Base-by-base conservation (phyloP, 2,113 vertebrate genomes). In the Jacana jacana region DNA sequence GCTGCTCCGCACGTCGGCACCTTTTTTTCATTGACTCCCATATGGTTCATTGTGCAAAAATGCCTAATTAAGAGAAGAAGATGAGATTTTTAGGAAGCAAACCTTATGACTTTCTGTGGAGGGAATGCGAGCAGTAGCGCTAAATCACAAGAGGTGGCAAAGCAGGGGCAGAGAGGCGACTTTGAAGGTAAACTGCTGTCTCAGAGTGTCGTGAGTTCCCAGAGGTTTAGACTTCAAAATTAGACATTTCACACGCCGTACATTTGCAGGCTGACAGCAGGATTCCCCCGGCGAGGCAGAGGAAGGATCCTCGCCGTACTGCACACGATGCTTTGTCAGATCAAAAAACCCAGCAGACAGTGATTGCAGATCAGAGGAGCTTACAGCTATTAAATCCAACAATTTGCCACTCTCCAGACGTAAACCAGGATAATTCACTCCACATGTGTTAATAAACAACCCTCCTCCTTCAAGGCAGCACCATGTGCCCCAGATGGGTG, bases 331-430 rank as follows among this genome's bases (percentile, higher is more conserved):
- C 60, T 73, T 39, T 81, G 85, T 71, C 91, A 75, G 17, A 93
- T 75, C 72, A 78, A 60, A 90, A 64, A n/a, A 46, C 28, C 83
- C 80, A 37, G 58, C 63, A 80, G 84, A 57, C 84, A 92, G 57
- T 18, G 89, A 85, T 33, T 80, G 93, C 68, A 55, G 86, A 95
- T 61, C 94, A 90, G 63, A 94, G 78, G 49, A 83, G 60, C 61
- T 82, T 9, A 65, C 52, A 68, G 94, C 66, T 70, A 68, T 52
- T 46, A 54, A 80, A 66, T 13, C 58, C 89, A 69, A 44, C 63
- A 49, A 15, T 91, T 35, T 61, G 83, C 46, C 75, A 44, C 77
- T 35, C 61, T 60, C 81, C 66, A 64, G 81, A 48, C 9, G 31
- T 40, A 64, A 89, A 55, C 42, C 0, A 0, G 71, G 71, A 46